phyloP scores from a whole-genome alignment of 37 sponge, comb jelly and placozoan species.

The Aphrocallistes beatrix region DNA sequence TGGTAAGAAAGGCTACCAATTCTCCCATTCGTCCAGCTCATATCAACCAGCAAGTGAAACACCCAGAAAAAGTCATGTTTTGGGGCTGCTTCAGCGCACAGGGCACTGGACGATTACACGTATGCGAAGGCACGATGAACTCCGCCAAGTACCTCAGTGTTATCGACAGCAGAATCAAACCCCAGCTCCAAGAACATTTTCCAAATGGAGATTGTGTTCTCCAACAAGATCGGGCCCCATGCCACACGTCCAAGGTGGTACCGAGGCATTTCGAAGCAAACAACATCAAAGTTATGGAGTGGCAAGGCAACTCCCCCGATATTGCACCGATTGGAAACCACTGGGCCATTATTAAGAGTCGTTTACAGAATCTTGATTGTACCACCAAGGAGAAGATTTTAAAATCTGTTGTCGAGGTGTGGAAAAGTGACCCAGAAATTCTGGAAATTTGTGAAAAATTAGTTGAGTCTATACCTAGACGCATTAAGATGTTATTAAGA shows the following conservation, averaged over 20 bases:
- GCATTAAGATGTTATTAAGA: neutral
- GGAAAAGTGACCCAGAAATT: neutral
- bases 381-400: neutral
- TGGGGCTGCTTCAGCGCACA: conserved; percentile 1
- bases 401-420: neutral
- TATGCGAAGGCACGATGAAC: conserved; percentile 6
- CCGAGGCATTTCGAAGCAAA: neutral
- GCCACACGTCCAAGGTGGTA: neutral
- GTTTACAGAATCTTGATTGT: neutral
- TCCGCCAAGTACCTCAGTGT: neutral
- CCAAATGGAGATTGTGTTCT: neutral
- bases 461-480: conserved; percentile 1
- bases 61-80: neutral
- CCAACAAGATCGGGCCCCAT: neutral
- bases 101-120: neutral
- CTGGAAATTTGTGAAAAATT: neutral
- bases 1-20: neutral
- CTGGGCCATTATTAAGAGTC: conserved; percentile 7
- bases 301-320: conserved; percentile 20
- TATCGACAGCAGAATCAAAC: conserved; percentile 11
- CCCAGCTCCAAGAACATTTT: conserved; percentile 16
- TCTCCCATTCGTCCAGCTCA: neutral
- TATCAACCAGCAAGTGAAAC: conserved; percentile 17
- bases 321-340: conserved; percentile 19
- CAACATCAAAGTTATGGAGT: neutral